Evolutionary conservation across 2,113 vertebrate species (phyloP), one percentile per base, ranked within the genome.

Genomic region (Brachyhypopomus gauderio): DNA sequence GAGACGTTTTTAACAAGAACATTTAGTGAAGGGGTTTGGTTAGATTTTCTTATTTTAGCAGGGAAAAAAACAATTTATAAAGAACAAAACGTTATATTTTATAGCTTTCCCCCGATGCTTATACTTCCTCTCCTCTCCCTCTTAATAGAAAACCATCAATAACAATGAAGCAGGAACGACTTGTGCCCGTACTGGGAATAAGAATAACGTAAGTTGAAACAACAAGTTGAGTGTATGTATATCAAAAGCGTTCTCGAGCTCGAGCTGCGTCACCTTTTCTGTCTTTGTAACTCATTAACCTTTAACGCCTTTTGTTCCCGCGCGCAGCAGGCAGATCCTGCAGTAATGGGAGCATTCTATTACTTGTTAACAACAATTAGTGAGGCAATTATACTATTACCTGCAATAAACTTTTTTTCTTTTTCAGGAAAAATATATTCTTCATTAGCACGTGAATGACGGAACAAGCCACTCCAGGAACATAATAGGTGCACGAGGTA

Each of bases 321-420:
- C 83, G 76, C 86, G 76, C 77, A 87, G 85, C 84, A 83, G 83
- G 86, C 88, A 85, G 83, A 77, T 80, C 85, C 85, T 67, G 86
- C 86, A 91, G 92, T 92, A 92, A 93, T 92, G 90, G 88, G 87
- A 88, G 87, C 87, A 89, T 93, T 92, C 85, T 86, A 86, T 81
- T 83, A 88, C 91, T 92, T 93, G 93, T 94, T 93, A 92, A 93
- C 91, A 93, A 87, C 92, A 94, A 94, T 94, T 94, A 94, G 93
- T 91, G 90, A 87, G 89, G 90, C 90, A 93, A 94, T 93, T 93
- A 93, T 87, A 87, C 88, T 91, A 93, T 94, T 93, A 92, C 93
- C 87, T 71, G 88, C 93, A 94, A 93, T 94, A 94, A 94, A 94
- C 91, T 86, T 75, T 38, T 71, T 67, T 83, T 88, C 80, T 86